Evolutionary conservation across 2,888 invertebrate species (phyloP).

Genomic region (Apodemia zela): DNA sequence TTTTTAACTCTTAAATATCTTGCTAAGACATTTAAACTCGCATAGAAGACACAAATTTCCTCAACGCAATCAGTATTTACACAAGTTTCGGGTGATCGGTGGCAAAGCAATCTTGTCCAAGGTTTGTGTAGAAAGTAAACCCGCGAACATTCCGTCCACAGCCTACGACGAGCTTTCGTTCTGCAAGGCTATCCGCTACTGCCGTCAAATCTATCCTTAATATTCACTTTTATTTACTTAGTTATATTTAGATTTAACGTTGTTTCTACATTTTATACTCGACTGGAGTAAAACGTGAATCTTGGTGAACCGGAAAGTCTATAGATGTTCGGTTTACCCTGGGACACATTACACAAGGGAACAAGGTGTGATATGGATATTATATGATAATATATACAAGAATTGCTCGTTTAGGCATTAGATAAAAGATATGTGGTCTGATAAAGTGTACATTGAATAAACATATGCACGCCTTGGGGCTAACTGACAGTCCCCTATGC

Average conservation of each 20-base stretch:
- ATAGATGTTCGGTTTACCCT: no score
- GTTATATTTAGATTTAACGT: conserved; percentile 1
- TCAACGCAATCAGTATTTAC: conserved; percentile 29
- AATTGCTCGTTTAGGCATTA: no score
- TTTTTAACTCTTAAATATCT: no score
- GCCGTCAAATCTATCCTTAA: conserved; percentile 36
- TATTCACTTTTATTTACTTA: conserved; percentile 22
- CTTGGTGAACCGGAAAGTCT: no score
- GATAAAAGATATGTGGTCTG: no score
- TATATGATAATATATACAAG: no score
- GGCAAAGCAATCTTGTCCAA: conserved; percentile 36
- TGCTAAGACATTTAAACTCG: not conserved
- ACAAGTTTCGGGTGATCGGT: conserved; percentile 42
- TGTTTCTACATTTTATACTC: not conserved
- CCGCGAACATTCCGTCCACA: conserved; percentile 54
- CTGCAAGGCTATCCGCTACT: conserved; percentile 54
- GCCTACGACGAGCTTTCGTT: conserved; percentile 58
- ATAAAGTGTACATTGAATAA: no score
- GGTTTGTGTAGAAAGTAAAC: conserved; percentile 54
- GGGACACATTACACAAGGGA: no score
- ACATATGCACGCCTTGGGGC: no score
- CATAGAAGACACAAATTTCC: conserved; percentile 1
- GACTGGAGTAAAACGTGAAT: no score
- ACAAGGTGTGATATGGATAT: no score
- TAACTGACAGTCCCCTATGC: no score